Percentiles rank a stretch among this genome's conserved stretches.
phyloP scores from a whole-genome alignment of 1,140 invertebrate species.

The Polypedilum vanderplanki region DNA sequence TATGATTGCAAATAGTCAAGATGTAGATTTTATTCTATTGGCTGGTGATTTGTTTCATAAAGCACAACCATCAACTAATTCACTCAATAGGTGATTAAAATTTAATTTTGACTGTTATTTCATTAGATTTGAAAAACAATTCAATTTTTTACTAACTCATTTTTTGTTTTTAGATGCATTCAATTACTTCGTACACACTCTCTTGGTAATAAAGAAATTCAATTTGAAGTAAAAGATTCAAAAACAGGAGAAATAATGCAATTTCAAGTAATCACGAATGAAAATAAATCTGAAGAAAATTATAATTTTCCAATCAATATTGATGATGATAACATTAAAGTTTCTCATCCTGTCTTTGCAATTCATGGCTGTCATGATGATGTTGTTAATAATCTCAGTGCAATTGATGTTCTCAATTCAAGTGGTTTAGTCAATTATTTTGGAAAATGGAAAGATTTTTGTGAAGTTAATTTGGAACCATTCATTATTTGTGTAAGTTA shows the following conservation, averaged over 20 bases:
- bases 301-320: slow-evolving; percentile 63
- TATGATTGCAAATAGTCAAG: slow-evolving; percentile 63
- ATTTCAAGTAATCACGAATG: no score
- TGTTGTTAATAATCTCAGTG: slow-evolving; percentile 57
- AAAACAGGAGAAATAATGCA: no score
- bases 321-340: slow-evolving; percentile 90
- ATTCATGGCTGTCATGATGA: slow-evolving; percentile 98
- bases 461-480: slow-evolving; percentile 69
- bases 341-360: slow-evolving; percentile 80
- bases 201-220: slow-evolving; percentile 53
- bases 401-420: slow-evolving; percentile 77
- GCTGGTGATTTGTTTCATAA: slow-evolving; percentile 96
- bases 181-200: slow-evolving; percentile 44
- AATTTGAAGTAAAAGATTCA: slow-evolving; percentile 40
- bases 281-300: not conserved
- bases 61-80: slow-evolving; percentile 67
- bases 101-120: not conserved
- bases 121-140: no score
- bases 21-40: slow-evolving; percentile 80
- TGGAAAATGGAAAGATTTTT: slow-evolving; percentile 74
- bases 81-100: slow-evolving; percentile 49
- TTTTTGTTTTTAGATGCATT: slow-evolving; percentile 46
- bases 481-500: slow-evolving; percentile 42
- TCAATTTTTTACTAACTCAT: slow-evolving; percentile 34
- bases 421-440: slow-evolving; percentile 87